Percentiles rank a stretch among this genome's conserved stretches.
phyloP scores from a whole-genome alignment of 2,888 invertebrate genomes.

The Eledona agricola region DNA sequence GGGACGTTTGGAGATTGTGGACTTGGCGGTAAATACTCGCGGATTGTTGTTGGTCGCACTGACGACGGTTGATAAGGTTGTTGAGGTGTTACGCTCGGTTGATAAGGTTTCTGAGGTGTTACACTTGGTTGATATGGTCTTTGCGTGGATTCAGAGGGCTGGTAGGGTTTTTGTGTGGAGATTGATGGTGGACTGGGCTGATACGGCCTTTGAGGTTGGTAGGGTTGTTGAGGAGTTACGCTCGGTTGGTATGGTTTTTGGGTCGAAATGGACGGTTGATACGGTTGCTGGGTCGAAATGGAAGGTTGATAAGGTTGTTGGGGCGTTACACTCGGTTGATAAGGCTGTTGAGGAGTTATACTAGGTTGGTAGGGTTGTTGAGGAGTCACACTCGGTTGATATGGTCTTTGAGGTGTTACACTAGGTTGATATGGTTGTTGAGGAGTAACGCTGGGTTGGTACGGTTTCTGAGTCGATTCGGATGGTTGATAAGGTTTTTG shows the following conservation, averaged over 20 bases:
- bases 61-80: slow-evolving; percentile 32
- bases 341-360: slow-evolving; percentile 35
- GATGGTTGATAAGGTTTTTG: slow-evolving; percentile 12
- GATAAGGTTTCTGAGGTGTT: slow-evolving; percentile 36
- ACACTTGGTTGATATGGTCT: slow-evolving; percentile 21
- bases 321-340: slow-evolving; percentile 38
- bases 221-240: slow-evolving; percentile 37
- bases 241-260: slow-evolving; percentile 22
- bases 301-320: slow-evolving; percentile 38
- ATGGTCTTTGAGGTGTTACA: slow-evolving; percentile 37
- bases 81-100: slow-evolving; percentile 22
- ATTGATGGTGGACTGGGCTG: slow-evolving; percentile 37
- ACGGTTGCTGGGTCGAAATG: slow-evolving; percentile 9
- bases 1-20: slow-evolving; percentile 28
- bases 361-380: slow-evolving; percentile 28
- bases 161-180: slow-evolving; percentile 37
- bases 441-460: slow-evolving; percentile 34
- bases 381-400: no score
- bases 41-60: slow-evolving; percentile 11
- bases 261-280: slow-evolving; percentile 32
- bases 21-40: slow-evolving; percentile 28
- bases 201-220: slow-evolving; percentile 34
- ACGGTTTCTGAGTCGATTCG: slow-evolving; percentile 37
- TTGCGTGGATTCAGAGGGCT: slow-evolving; percentile 37
- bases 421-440: slow-evolving; percentile 37